phyloP scores from a whole-genome alignment of 2,888 invertebrate genomes.

The Dynastes maya region DNA sequence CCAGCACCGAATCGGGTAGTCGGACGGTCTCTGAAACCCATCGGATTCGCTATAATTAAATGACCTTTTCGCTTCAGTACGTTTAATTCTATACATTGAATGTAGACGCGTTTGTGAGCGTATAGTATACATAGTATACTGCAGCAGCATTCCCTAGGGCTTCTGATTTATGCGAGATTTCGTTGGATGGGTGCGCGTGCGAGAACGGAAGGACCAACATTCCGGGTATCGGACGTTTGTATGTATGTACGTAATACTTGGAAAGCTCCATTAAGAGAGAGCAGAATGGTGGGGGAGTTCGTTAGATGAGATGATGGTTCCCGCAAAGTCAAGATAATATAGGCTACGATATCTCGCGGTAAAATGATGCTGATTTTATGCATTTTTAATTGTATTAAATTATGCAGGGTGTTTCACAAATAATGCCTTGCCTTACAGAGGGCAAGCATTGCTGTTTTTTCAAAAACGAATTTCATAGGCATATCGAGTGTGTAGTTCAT shows the following conservation, averaged over 20 bases:
- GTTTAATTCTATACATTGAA: slow-evolving; percentile 53
- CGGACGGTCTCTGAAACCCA: slow-evolving; percentile 43
- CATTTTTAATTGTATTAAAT: too few relatives aligned
- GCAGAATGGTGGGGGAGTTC: background rate
- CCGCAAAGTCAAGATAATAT: background rate
- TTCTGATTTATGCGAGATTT: slow-evolving; percentile 54
- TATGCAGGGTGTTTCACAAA: too few relatives aligned
- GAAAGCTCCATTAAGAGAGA: background rate
- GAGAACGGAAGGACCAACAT: background rate
- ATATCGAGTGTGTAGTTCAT: too few relatives aligned
- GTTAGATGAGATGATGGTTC: background rate
- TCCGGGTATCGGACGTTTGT: background rate
- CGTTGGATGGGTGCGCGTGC: slow-evolving; percentile 6
- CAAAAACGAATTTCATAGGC: too few relatives aligned
- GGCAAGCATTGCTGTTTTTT: too few relatives aligned
- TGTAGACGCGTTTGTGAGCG: background rate
- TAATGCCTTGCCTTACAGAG: too few relatives aligned
- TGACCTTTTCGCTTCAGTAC: slow-evolving; percentile 53
- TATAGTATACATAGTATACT: slow-evolving; percentile 31
- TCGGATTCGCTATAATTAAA: slow-evolving; percentile 52
- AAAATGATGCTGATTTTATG: too few relatives aligned
- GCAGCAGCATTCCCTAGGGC: slow-evolving; percentile 47
- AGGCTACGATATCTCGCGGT: background rate
- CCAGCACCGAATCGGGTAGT: slow-evolving; percentile 3
- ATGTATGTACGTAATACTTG: background rate